Conservation (phyloP, 2,113 vertebrate species). For the Petromus typicus region DNA sequence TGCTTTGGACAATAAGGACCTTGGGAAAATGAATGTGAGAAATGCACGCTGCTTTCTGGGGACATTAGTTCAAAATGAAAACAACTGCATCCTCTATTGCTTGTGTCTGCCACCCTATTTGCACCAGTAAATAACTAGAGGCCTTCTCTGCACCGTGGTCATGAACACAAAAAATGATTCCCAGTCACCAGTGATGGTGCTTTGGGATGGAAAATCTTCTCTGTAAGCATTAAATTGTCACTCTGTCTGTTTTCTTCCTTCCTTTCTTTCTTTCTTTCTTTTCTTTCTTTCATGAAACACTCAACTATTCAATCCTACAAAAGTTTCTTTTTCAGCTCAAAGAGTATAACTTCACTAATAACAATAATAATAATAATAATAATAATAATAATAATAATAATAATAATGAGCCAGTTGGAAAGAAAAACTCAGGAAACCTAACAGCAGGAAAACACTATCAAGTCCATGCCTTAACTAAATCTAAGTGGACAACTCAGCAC, state of each 20-base stretch:
- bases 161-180: slow-evolving; percentile 72
- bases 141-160: slow-evolving; percentile 80
- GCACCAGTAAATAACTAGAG: slow-evolving; percentile 84
- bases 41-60: slow-evolving; percentile 84
- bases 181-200: slow-evolving; percentile 54
- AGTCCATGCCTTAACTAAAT: not conserved
- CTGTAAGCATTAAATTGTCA: slow-evolving; percentile 51
- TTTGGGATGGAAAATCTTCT: slow-evolving; percentile 63
- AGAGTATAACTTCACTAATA: not conserved
- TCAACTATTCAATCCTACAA: not conserved
- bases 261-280: not conserved
- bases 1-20: slow-evolving; percentile 86
- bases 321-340: slow-evolving; percentile 10
- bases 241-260: not conserved
- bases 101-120: slow-evolving; percentile 84
- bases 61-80: slow-evolving; percentile 85
- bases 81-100: slow-evolving; percentile 84
- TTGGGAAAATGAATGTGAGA: slow-evolving; percentile 89
- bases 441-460: not conserved
- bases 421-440: not conserved
- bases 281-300: not conserved
- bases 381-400: not conserved
- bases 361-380: no score
- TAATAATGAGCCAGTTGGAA: not conserved
- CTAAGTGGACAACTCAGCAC: not conserved